These are phyloP conservation scores for Thumatha senex DNA, from an alignment of 2,888 invertebrate genomes.

Conservation along the genomic window DNA sequence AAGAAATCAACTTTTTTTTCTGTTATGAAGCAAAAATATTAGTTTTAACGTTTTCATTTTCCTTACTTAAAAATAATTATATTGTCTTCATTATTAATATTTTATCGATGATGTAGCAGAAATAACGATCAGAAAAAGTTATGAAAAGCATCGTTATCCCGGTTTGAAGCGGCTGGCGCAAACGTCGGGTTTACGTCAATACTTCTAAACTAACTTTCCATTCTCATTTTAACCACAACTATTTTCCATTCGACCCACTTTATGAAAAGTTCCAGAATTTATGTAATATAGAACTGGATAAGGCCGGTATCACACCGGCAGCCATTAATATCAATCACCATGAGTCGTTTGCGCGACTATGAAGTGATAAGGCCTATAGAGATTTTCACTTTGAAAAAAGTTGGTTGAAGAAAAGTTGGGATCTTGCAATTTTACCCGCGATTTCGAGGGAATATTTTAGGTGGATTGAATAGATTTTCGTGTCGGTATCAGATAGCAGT, in stretches of 20 bases:
- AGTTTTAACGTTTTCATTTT: not conserved
- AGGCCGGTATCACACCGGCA: conserved; percentile 46
- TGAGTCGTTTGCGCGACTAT: conserved; percentile 54
- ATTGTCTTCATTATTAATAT: not conserved
- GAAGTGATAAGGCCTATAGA: conserved; percentile 65
- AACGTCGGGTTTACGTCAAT: conserved; percentile 13
- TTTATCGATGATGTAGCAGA: not conserved
- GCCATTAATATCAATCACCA: conserved; percentile 77
- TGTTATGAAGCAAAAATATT: not conserved
- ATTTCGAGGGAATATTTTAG: conserved; percentile 19
- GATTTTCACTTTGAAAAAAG: conserved; percentile 41
- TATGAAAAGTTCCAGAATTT: conserved; percentile 53
- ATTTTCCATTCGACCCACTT: conserved; percentile 42
- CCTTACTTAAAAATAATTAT: not conserved
- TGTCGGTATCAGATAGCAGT: conserved; percentile 4
- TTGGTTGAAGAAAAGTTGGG: conserved; percentile 22
- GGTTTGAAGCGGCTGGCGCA: not conserved
- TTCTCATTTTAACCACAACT: conserved; percentile 39
- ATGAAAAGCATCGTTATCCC: too few relatives aligned
- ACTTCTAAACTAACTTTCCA: conserved; percentile 15
- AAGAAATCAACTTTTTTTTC: too few relatives aligned
- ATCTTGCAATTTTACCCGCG: conserved; percentile 22
- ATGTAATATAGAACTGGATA: conserved; percentile 64
- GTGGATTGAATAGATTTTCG: conserved; percentile 11
- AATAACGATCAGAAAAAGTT: not conserved